Base-by-base conservation (phyloP, 2,888 invertebrate genomes). In the Oligia latruncula region DNA sequence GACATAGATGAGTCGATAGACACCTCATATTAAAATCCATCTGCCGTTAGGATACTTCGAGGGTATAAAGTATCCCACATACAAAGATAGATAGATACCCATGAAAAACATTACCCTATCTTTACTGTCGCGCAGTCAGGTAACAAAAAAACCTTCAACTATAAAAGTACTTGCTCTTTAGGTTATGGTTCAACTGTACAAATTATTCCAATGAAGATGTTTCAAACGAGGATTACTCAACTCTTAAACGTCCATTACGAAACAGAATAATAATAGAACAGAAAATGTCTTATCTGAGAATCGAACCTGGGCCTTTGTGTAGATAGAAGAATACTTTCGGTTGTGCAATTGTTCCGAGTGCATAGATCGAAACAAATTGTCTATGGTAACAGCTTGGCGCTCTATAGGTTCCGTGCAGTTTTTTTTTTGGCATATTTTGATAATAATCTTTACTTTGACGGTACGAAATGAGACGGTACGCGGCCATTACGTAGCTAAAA, bases 281-380 rank as follows among this genome's bases (percentile, higher is more conserved):
- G 73, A 85, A 85, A 85, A 82, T 79, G 72, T 88, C 84, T 91
- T 92, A 91, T 91, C 90, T 87, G 60, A 86, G 72, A 78, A 90
- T 90, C 90, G 68, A 88, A 86, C 83, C 65, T 55, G 65, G 74
- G 82, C 84, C 86, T 89, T 89, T 85, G 88, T 89, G 87, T 87
- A 86, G 88, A 87, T 82, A 84, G 84, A 81, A 90, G 87, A 89
- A 88, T 89, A 84, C 77, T 75, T 81, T 84, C 58, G 29, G 81
- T 90, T 87, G 74, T 82, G 87, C 85, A 88, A 90, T 85, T 82
- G 87, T 86, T 78, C 74, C 49, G 77, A 77, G 71, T 83, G 81
- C 72, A 86, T 81, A 66, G 52, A 78, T 82, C 66, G 77, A 66
- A 83, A 84, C 80, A 72, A 79, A 89, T 85, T 78, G 78, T 86